phyloP scores from a whole-genome alignment of 2,888 invertebrate species.

The Phaonia tiefii region DNA sequence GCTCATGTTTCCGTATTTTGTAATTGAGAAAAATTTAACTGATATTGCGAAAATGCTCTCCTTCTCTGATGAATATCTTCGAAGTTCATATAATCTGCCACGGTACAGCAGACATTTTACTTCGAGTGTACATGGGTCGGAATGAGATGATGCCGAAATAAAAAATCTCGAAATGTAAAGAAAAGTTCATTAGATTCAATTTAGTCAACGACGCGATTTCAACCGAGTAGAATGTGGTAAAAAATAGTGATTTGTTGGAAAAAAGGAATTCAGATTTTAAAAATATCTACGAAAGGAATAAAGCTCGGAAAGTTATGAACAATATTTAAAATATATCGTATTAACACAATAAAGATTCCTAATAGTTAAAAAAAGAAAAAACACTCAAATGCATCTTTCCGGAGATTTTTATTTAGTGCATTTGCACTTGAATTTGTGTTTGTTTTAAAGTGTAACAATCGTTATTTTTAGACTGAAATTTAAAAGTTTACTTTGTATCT shows the following conservation, averaged over 20 bases:
- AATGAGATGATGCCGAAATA: conserved; percentile 1
- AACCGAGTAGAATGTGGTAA: conserved; percentile 45
- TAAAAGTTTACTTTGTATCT: conserved; percentile 20
- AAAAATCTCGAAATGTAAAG: conserved; percentile 46
- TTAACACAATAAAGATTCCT: not conserved
- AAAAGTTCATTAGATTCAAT: conserved; percentile 50
- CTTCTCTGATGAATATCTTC: too few species aligned
- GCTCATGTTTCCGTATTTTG: too few species aligned
- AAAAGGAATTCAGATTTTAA: not conserved
- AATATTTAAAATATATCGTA: not conserved
- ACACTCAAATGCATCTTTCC: not conserved
- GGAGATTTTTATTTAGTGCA: not conserved
- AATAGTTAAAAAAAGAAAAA: not conserved
- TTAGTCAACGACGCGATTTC: conserved; percentile 60
- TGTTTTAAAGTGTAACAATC: not conserved
- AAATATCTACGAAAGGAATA: not conserved
- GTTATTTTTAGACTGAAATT: conserved; percentile 19
- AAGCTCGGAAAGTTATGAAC: conserved; percentile 9
- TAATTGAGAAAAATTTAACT: too few species aligned
- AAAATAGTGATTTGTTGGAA: not conserved
- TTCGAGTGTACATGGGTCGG: conserved; percentile 10
- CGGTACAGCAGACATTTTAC: conserved; percentile 1
- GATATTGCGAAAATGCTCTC: too few species aligned
- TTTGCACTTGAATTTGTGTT: not conserved
- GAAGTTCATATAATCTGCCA: too few species aligned